A percentile compares a stretch with the other conserved stretches of the same genome.
Evolutionary conservation across 2,797 vertebrate genomes (phyloP).

Genomic region (Moxostoma hubbsi): DNA sequence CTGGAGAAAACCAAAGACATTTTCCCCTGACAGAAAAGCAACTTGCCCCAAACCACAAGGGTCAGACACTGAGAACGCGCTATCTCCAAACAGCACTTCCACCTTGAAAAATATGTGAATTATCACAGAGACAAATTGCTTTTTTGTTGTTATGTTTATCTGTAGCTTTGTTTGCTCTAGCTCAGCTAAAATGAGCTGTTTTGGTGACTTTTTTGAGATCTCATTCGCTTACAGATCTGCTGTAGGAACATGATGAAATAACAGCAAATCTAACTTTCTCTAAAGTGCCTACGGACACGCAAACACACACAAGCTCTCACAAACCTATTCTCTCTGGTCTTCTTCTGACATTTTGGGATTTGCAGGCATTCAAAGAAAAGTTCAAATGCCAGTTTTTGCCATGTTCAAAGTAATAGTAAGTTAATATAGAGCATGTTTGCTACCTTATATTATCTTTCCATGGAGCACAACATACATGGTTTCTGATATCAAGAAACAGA

Average conservation of each 20-base stretch:
- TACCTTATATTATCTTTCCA: conserved; percentile 44
- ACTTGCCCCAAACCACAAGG: conserved; percentile 47
- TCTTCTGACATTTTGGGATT: conserved; percentile 48
- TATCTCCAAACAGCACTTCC: conserved; percentile 51
- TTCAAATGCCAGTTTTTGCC: conserved; percentile 57
- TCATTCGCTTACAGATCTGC: conserved; percentile 29
- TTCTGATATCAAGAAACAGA: too few species aligned
- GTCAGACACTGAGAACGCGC: conserved; percentile 21
- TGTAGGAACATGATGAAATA: conserved; percentile 36
- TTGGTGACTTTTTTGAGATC: conserved; percentile 15
- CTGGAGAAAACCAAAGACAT: conserved; percentile 68
- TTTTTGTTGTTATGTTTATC: conserved; percentile 41
- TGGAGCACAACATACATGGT: conserved; percentile 5
- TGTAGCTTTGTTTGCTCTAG: conserved; percentile 53
- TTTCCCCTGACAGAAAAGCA: conserved; percentile 19
- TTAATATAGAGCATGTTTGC: conserved; percentile 50
- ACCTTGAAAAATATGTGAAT: conserved; percentile 54
- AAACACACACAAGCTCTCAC: conserved; percentile 10
- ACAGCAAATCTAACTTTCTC: conserved; percentile 26
- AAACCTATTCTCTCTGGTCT: background rate
- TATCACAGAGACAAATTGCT: conserved; percentile 41
- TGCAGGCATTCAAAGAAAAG: conserved; percentile 46
- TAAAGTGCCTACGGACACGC: conserved; percentile 33
- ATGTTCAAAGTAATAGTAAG: conserved; percentile 58
- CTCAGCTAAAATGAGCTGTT: conserved; percentile 52